phyloP scores from a whole-genome alignment of 2,797 vertebrate species.

The Hephaestus fuliginosus region DNA sequence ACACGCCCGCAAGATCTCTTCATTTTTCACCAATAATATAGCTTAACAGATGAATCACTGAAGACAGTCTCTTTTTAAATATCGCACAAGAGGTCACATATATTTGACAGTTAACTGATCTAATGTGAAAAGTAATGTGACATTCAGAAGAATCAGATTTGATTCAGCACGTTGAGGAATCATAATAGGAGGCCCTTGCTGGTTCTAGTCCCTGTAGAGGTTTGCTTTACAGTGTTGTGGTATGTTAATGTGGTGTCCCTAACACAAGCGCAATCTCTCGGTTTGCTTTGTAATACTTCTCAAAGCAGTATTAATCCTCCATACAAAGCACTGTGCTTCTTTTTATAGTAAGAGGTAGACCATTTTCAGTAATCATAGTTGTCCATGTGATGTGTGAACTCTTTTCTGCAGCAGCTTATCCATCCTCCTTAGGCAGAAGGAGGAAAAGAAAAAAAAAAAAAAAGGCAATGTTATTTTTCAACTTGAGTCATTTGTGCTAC shows the following conservation, averaged over 20 bases:
- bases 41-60: not conserved
- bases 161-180: not conserved
- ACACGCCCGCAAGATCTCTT: not conserved
- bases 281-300: conserved; percentile 21
- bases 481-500: conserved; percentile 75
- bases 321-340: conserved; percentile 20
- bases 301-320: conserved; percentile 15
- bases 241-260: conserved; percentile 22
- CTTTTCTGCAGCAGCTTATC: conserved; percentile 58
- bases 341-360: conserved; percentile 37
- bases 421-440: conserved; percentile 49
- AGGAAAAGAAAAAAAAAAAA: too few relatives aligned
- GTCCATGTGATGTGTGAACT: conserved; percentile 52
- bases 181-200: not conserved
- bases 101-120: conserved; percentile 13
- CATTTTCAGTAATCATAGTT: conserved; percentile 46
- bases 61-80: not conserved
- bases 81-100: not conserved
- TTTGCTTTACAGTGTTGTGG: conserved; percentile 25
- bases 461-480: conserved; percentile 67
- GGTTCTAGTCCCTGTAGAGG: not conserved
- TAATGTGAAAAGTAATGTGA: not conserved
- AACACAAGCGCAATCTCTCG: conserved; percentile 13
- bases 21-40: not conserved
- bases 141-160: not conserved